Evolutionary conservation across 2,797 vertebrate genomes (phyloP).

Genomic region (Choloepus didactylus): DNA sequence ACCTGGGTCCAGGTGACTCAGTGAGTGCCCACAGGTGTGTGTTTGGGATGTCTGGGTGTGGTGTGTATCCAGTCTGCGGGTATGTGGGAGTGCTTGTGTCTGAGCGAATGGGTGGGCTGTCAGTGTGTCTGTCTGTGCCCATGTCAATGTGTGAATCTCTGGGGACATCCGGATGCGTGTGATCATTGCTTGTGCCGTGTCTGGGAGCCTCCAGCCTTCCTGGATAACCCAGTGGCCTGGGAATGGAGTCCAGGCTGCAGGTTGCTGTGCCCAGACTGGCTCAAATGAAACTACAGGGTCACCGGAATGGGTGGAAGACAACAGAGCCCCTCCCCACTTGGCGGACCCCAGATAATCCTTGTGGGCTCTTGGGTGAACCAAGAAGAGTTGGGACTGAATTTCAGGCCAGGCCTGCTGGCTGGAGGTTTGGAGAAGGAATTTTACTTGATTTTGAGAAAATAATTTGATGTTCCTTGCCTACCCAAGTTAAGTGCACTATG

Average conservation of each 20-base stretch:
- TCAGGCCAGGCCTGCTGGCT: not conserved
- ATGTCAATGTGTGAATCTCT: not conserved
- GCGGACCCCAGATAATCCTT: not conserved
- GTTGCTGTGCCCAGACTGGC: not conserved
- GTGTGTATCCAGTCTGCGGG: not conserved
- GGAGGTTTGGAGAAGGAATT: not conserved
- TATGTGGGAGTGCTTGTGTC: not conserved
- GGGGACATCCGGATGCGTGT: not conserved
- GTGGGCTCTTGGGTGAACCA: not conserved
- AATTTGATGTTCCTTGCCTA: not conserved
- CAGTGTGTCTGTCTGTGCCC: not conserved
- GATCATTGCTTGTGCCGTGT: accelerated
- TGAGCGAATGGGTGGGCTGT: not conserved
- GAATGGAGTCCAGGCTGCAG: slow-evolving; percentile 68
- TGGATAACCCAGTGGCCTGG: slow-evolving; percentile 60
- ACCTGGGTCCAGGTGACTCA: accelerated
- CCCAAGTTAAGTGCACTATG: not conserved
- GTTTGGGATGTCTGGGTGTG: not conserved
- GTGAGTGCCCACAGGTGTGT: not conserved
- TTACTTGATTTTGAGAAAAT: not conserved
- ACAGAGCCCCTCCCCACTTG: not conserved
- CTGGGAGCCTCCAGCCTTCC: slow-evolving; percentile 34
- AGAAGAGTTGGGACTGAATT: not conserved
- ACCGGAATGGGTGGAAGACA: accelerated
- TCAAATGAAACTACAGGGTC: not conserved